phyloP scores from a whole-genome alignment of 2,888 invertebrate genomes.

The Amaurobius ferox region DNA sequence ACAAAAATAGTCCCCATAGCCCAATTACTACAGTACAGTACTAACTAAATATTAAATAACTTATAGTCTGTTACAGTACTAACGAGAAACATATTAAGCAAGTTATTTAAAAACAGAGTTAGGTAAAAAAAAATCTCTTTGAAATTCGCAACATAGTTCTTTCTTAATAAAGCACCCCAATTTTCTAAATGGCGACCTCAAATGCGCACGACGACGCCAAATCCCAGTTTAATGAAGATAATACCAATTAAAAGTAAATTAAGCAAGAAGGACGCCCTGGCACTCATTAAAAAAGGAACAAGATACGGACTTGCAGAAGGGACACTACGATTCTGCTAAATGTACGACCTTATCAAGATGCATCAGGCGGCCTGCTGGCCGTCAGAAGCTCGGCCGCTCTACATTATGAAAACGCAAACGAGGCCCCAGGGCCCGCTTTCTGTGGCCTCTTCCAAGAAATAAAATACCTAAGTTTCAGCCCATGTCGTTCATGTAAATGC shows the following conservation, averaged over 20 bases:
- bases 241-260: conserved; percentile 19
- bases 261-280: background rate
- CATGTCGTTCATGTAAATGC: conserved; percentile 67
- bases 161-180: background rate
- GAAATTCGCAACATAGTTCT: no score
- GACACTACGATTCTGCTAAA: conserved; percentile 15
- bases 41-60: no score
- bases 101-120: no score
- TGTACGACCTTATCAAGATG: conserved; percentile 47
- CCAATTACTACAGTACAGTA: no score
- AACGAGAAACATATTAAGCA: no score
- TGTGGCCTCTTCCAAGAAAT: conserved; percentile 26
- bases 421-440: conserved; percentile 41
- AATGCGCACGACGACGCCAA: background rate
- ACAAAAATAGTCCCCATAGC: no score
- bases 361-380: conserved; percentile 36
- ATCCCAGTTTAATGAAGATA: conserved; percentile 9
- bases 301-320: background rate
- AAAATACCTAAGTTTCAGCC: conserved; percentile 16
- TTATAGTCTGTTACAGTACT: no score
- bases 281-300: background rate
- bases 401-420: conserved; percentile 56
- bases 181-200: background rate
- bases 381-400: conserved; percentile 19
- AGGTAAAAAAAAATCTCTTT: no score